Evolutionary conservation across 2,113 vertebrate genomes (phyloP).

Genomic region (Syngnathus scovelli): DNA sequence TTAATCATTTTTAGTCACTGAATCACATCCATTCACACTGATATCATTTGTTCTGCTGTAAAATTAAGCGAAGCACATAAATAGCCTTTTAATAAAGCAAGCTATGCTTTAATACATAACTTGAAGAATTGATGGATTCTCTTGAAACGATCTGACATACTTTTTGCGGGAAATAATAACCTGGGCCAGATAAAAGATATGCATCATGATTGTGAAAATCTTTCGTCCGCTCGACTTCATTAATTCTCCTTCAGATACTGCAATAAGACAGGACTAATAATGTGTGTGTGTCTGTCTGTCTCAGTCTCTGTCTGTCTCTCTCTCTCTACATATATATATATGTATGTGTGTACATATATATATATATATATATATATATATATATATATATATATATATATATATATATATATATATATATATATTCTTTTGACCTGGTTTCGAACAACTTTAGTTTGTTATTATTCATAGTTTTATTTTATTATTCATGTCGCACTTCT

Average conservation of each 20-base stretch:
- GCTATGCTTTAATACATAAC: not conserved
- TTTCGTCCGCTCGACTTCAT: not conserved
- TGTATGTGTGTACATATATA: too few relatives aligned
- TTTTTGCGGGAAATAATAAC: not conserved
- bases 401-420: too few relatives aligned
- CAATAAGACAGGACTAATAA: constrained; percentile 2
- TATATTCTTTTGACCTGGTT: too few relatives aligned
- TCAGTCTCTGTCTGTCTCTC: too few relatives aligned
- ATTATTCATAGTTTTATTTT: too few relatives aligned
- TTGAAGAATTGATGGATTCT: constrained; percentile 2
- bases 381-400: too few relatives aligned
- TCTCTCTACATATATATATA: too few relatives aligned
- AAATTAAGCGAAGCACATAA: not conserved
- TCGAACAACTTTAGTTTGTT: too few relatives aligned
- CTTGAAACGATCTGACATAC: not conserved
- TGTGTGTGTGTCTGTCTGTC: not conserved
- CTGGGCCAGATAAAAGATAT: constrained; percentile 1
- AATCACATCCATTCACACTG: not conserved
- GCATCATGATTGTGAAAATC: constrained; percentile 3
- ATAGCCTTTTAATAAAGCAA: not conserved
- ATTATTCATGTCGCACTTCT: too few relatives aligned
- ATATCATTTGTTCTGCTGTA: not conserved
- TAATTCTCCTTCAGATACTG: constrained; percentile 2
- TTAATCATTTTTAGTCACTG: not conserved
- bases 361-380: too few relatives aligned